Conservation (phyloP, 2,113 vertebrate genomes). For the Myotis lucifugus region DNA sequence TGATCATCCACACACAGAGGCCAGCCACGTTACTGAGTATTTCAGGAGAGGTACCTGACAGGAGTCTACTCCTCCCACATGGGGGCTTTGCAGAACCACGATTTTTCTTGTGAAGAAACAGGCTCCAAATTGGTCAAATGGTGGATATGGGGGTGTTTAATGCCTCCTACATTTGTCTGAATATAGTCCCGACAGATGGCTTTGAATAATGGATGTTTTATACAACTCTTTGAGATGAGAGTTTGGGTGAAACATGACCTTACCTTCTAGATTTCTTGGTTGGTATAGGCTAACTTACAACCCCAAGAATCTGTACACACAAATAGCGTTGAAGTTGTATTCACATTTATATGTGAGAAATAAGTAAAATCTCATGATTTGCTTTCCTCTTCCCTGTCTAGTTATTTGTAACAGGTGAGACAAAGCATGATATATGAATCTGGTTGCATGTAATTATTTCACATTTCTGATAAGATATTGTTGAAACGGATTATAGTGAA, state of each 20-base stretch:
- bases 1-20: neutral
- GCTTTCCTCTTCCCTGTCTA: neutral
- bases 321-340: neutral
- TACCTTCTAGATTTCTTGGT: constrained; percentile 24
- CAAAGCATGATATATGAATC: neutral
- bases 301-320: neutral
- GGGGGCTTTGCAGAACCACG: neutral
- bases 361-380: neutral
- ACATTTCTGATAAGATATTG: neutral
- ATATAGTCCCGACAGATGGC: constrained; percentile 74
- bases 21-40: neutral
- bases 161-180: constrained; percentile 67
- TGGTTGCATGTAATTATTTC: neutral
- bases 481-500: neutral
- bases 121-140: constrained; percentile 66
- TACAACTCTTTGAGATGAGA: constrained; percentile 34
- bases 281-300: constrained; percentile 5
- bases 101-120: constrained; percentile 39
- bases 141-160: constrained; percentile 18
- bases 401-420: neutral
- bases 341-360: neutral
- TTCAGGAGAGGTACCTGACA: neutral
- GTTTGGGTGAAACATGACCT: constrained; percentile 13
- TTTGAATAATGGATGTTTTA: constrained; percentile 50
- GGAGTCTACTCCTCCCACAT: neutral